phyloP scores from a whole-genome alignment of 2,797 vertebrate genomes.

The Coreius guichenoti region DNA sequence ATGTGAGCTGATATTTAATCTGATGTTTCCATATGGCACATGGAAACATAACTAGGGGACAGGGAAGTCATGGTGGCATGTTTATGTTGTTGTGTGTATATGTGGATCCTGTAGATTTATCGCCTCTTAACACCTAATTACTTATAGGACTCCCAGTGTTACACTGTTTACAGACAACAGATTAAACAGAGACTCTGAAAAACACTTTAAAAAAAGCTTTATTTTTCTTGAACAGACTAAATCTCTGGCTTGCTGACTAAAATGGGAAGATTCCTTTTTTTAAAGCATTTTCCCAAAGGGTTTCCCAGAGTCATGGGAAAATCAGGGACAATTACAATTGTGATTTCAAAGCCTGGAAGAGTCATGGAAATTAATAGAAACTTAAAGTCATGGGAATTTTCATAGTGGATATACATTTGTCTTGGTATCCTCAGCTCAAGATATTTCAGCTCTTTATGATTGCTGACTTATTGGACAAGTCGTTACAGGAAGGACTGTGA shows the following conservation, averaged over 20 bases:
- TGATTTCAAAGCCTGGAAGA: not conserved
- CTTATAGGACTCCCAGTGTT: not conserved
- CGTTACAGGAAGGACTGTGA: too few relatives aligned
- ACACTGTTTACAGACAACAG: slow-evolving; percentile 2
- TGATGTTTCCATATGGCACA: slow-evolving; percentile 11
- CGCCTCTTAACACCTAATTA: slow-evolving; percentile 34
- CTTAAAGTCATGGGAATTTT: not conserved
- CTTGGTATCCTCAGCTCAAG: not conserved
- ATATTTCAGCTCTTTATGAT: not conserved
- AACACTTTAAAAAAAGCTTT: slow-evolving; percentile 28
- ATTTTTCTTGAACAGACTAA: slow-evolving; percentile 8
- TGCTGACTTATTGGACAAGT: not conserved
- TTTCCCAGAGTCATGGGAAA: not conserved
- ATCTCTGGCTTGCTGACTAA: slow-evolving; percentile 10
- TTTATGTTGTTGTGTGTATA: slow-evolving; percentile 35
- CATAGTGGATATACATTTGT: not conserved
- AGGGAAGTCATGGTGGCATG: slow-evolving; percentile 26
- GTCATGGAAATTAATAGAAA: not conserved
- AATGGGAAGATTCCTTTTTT: slow-evolving; percentile 7
- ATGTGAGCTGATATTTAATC: slow-evolving; percentile 17
- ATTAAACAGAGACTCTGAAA: slow-evolving; percentile 4
- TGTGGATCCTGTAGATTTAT: slow-evolving; percentile 30
- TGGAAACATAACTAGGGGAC: slow-evolving; percentile 15
- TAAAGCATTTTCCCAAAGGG: not conserved
- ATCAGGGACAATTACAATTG: not conserved